These are phyloP conservation scores for Chiridota heheva DNA, from an alignment of 35 echinoderm and acorn worm species.

Conservation along the genomic window DNA sequence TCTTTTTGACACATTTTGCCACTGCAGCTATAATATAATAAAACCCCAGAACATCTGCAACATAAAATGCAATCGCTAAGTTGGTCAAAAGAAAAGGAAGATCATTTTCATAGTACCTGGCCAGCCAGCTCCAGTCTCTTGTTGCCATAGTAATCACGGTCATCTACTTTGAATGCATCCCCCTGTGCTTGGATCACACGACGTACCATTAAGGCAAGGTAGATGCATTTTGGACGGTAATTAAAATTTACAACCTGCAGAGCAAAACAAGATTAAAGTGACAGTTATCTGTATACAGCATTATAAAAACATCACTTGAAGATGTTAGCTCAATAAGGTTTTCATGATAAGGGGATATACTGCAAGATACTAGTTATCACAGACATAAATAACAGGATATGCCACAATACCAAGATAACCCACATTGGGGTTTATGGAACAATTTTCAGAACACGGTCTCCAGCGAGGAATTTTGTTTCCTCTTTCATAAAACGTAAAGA, in stretches of 20 bases:
- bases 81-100: too few relatives aligned
- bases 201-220: conserved; percentile 87
- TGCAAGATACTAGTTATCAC: not conserved
- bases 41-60: too few relatives aligned
- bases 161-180: conserved; percentile 82
- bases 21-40: too few relatives aligned
- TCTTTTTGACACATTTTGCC: too few relatives aligned
- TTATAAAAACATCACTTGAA: too few relatives aligned
- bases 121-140: conserved; percentile 97
- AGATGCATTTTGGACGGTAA: conserved; percentile 91
- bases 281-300: too few relatives aligned
- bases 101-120: too few relatives aligned
- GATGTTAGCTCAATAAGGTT: not conserved
- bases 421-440: too few relatives aligned
- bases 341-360: not conserved
- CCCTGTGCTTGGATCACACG: conserved; percentile 93
- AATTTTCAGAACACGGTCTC: too few relatives aligned
- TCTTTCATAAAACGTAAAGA: too few relatives aligned
- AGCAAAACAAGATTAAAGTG: not conserved
- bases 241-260: conserved; percentile 81
- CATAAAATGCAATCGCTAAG: too few relatives aligned
- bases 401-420: not conserved
- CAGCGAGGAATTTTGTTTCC: too few relatives aligned
- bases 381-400: not conserved
- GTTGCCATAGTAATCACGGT: conserved; percentile 99